Evolutionary conservation across 2,888 invertebrate species (phyloP).

Genomic region (Ditula angustiorana): DNA sequence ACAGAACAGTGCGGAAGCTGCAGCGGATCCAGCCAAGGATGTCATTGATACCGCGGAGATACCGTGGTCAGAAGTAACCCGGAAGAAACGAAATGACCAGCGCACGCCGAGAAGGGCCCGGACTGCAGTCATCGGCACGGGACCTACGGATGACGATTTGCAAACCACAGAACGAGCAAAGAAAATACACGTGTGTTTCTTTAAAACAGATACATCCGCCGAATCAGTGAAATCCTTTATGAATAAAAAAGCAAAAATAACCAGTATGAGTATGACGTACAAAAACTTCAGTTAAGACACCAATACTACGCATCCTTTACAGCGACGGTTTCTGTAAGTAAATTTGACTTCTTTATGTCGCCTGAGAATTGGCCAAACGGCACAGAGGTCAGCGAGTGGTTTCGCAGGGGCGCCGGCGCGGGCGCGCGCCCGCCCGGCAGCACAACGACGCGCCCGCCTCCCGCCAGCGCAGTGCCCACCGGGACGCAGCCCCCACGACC

Average conservation of each 20-base stretch:
- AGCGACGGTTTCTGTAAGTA: slow-evolving; percentile 13
- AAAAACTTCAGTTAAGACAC: slow-evolving; percentile 24
- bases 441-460: neutral
- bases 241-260: neutral
- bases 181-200: slow-evolving; percentile 27
- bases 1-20: no score
- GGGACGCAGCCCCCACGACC: neutral
- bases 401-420: slow-evolving; percentile 12
- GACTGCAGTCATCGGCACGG: neutral
- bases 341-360: slow-evolving; percentile 18
- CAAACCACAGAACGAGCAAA: slow-evolving; percentile 14
- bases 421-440: neutral
- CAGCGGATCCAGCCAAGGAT: neutral
- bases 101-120: slow-evolving; percentile 16
- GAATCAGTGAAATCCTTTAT: slow-evolving; percentile 5
- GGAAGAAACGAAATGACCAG: neutral
- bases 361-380: slow-evolving; percentile 28
- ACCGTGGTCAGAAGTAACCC: neutral
- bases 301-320: slow-evolving; percentile 24
- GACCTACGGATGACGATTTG: neutral
- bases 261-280: neutral
- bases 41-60: neutral
- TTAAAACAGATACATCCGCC: slow-evolving; percentile 10
- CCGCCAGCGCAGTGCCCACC: neutral
- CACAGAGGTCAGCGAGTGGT: slow-evolving; percentile 32